These are phyloP conservation scores for Oikopleura vanhoeffeni DNA, from an alignment of 23 tunicate species.

Conservation along the genomic window DNA sequence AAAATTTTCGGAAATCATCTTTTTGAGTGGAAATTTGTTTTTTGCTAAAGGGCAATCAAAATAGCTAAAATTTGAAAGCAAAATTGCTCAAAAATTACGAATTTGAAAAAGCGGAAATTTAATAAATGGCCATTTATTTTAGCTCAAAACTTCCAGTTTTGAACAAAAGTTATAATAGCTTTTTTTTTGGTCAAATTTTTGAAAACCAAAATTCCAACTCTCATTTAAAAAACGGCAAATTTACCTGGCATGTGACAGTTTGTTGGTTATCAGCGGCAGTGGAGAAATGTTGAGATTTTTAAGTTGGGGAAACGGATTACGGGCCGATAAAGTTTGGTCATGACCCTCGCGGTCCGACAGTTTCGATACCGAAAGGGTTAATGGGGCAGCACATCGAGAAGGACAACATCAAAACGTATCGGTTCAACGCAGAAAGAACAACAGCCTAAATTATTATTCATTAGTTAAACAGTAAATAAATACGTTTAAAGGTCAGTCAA, in stretches of 20 bases:
- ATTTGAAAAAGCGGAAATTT: too few relatives aligned
- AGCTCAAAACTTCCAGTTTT: too few relatives aligned
- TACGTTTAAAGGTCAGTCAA: too few relatives aligned
- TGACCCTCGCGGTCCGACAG: conserved; percentile 97
- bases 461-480: conserved; percentile 20
- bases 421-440: conserved; percentile 57
- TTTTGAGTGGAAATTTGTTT: too few relatives aligned
- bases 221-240: conserved; percentile 52
- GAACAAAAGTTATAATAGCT: too few relatives aligned
- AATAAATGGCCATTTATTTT: too few relatives aligned
- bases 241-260: conserved; percentile 83
- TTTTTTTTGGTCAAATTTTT: neutral
- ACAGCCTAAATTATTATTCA: conserved; percentile 57
- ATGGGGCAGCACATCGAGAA: conserved; percentile 74
- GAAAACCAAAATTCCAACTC: neutral
- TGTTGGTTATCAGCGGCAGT: conserved; percentile 95
- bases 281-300: conserved; percentile 80
- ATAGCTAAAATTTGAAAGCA: too few relatives aligned
- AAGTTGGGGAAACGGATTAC: conserved; percentile 88
- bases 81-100: too few relatives aligned
- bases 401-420: conserved; percentile 53
- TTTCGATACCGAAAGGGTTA: conserved; percentile 97
- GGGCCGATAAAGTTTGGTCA: conserved; percentile 79
- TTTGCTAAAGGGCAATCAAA: too few relatives aligned
- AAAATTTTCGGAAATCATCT: too few relatives aligned